Percentiles rank a stretch among this genome's conserved stretches.
Conservation (phyloP, 2,113 vertebrate genomes). For the rat (Rattus norvegicus) region GRCr8 NC_086020.1:52997001-52997500, state of each 20-base stretch:
- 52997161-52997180: background rate
- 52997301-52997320: background rate
- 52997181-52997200: background rate
- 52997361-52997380: background rate
- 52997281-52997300: background rate
- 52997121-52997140: background rate
- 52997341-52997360: background rate
- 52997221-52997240: background rate
- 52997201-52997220: background rate
- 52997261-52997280: background rate
- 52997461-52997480: too few relatives aligned
- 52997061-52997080: background rate
- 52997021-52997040: background rate
- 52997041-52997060: too few relatives aligned
- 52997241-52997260: background rate
- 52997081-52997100: background rate
- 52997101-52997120: background rate
- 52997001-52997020: background rate
- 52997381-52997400: background rate
- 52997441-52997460: too few relatives aligned
- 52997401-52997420: too few relatives aligned
- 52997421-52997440: too few relatives aligned
- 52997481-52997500: too few relatives aligned
- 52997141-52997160: too few relatives aligned
- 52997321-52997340: background rate